Evolutionary conservation across 2,888 invertebrate genomes (phyloP), one percentile per base, ranked within the genome.

Genomic region (Ormyrus pomaceus): DNA sequence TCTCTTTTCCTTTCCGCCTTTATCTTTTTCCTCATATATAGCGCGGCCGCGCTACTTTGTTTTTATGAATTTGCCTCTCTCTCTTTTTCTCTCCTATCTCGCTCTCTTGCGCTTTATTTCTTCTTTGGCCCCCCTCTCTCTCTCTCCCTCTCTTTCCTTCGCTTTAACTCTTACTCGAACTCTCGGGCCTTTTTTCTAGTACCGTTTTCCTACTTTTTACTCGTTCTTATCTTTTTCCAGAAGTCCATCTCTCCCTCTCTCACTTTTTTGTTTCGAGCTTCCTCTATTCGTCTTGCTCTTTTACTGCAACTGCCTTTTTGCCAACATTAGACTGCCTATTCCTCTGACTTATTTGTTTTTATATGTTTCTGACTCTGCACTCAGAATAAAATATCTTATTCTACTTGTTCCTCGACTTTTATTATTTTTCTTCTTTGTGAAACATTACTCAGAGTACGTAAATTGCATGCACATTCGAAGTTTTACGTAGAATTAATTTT

Each of bases 61-160:
- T 65, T 74, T 66, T 65, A 46, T 34, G 66, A 50, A 51, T 48
- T 66, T 45, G 61, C 62, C 61, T 65, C 62, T 64, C 34, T 73
- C 72, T n/a, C 53, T 50, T 58, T 55, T 19, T 65, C 10, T 56
- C 45, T 51, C 55, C 56, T 73, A 51, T 62, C 66, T 64, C 53
- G 55, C 2, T 59, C 50, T 50, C 62, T 51, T 69, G 66, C 34
- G 6, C 56, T 11, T 56, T 56, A 10, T n/a, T 56, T 56, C n/a
- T 56, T 11, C n/a, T 34, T 56, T 56, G 9, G 56, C 9, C 8
- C 34, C 66, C 19, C 19, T 53, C 53, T 8, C 66, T 51, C 19
- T 53, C 53, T 8, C 66, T 73, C 72, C 19, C 11, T 65, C 53
- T 46, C 2, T 59, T 19, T 50, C 62, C 45, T 69, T 73, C 46